phyloP scores from a whole-genome alignment of 2,888 invertebrate genomes.

The Drosophila parthenogenetica region DNA sequence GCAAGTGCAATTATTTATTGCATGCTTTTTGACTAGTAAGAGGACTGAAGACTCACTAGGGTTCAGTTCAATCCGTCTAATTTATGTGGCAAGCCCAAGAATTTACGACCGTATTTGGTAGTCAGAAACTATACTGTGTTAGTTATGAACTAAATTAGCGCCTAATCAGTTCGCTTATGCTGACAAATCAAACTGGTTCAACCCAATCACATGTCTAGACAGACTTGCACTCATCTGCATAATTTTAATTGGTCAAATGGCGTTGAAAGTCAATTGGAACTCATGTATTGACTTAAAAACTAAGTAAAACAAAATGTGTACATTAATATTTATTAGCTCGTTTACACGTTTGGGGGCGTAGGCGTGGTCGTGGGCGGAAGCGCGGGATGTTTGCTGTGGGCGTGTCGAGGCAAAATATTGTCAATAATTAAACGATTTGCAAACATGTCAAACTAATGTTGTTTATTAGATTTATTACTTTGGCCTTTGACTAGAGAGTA shows the following conservation, averaged over 20 bases:
- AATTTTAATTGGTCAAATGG: constrained; percentile 60
- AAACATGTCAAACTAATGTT: constrained; percentile 54
- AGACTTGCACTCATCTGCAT: constrained; percentile 68
- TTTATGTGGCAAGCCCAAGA: too few species aligned
- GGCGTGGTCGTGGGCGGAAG: constrained; percentile 8
- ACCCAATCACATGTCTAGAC: constrained; percentile 70
- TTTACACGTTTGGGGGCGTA: constrained; percentile 8
- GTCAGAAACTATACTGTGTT: background rate
- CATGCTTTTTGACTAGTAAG: too few species aligned
- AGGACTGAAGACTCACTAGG: too few species aligned
- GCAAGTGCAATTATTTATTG: too few species aligned
- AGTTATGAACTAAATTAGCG: constrained; percentile 18
- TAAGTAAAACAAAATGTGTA: constrained; percentile 25
- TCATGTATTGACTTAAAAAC: constrained; percentile 41
- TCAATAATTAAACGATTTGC: constrained; percentile 58
- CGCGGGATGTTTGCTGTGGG: constrained; percentile 20
- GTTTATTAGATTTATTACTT: constrained; percentile 55
- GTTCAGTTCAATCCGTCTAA: too few species aligned
- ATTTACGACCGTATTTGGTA: too few species aligned
- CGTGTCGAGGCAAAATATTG: constrained; percentile 59
- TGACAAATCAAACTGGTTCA: constrained; percentile 51
- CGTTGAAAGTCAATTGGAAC: constrained; percentile 42
- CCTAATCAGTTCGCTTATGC: constrained; percentile 38
- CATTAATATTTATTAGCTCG: constrained; percentile 74
- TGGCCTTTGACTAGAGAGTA: constrained; percentile 31